These are phyloP conservation scores for Gymnarchus niloticus DNA, from an alignment of 2,113 vertebrate genomes.

Conservation along the genomic window DNA sequence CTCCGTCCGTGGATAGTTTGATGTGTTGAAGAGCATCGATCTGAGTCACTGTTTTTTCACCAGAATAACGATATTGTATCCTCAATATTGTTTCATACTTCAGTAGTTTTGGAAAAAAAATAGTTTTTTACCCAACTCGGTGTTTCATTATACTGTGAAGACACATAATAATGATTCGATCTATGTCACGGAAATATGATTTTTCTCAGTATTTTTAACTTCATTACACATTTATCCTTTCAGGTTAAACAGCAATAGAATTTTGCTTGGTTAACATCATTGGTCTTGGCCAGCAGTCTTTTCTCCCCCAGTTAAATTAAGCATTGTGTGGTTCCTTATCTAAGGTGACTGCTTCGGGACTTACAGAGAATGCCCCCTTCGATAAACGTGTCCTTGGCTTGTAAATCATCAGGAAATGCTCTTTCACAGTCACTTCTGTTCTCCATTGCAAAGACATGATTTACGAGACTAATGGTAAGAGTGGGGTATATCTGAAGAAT, in stretches of 20 bases:
- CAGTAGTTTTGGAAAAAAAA: too few relatives aligned
- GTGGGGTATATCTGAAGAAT: background rate
- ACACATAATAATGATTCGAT: background rate
- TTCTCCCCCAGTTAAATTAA: background rate
- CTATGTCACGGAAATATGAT: background rate
- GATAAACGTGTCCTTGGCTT: conserved; percentile 11
- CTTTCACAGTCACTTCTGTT: background rate
- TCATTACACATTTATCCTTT: background rate
- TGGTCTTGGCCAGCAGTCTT: background rate
- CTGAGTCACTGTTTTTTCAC: too few relatives aligned
- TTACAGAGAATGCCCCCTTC: background rate
- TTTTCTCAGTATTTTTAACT: background rate
- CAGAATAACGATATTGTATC: background rate
- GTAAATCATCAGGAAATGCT: background rate
- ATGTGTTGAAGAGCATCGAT: too few relatives aligned
- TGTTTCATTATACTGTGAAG: background rate
- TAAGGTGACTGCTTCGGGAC: background rate
- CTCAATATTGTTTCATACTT: background rate
- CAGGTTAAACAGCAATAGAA: background rate
- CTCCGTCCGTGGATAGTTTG: too few relatives aligned
- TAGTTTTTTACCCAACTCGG: background rate
- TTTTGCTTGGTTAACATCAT: background rate
- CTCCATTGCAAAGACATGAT: background rate
- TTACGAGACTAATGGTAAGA: background rate
- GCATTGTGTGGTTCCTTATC: background rate